These are phyloP conservation scores for Sylvia atricapilla DNA, from an alignment of 2,113 vertebrate species.

Conservation along the genomic window DNA sequence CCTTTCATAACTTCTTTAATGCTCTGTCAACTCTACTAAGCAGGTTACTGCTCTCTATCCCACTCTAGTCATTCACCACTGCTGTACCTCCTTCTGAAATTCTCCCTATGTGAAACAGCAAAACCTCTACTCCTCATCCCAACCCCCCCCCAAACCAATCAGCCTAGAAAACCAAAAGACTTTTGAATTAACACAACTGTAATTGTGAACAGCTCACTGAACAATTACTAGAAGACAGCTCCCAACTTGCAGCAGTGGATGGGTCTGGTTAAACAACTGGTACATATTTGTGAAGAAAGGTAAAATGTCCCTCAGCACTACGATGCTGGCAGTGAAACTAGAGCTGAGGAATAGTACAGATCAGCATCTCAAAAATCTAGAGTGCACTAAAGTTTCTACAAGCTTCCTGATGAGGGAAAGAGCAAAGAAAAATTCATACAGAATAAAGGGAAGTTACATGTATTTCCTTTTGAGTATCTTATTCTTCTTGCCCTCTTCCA, in stretches of 20 bases:
- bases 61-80: background rate
- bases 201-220: background rate
- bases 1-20: background rate
- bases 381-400: conserved; percentile 5
- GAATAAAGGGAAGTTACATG: conserved; percentile 60
- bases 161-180: background rate
- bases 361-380: conserved; percentile 9
- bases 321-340: background rate
- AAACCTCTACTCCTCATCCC: conserved; percentile 58
- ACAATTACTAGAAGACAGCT: background rate
- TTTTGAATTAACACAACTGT: background rate
- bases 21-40: background rate
- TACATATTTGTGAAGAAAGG: conserved; percentile 25
- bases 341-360: conserved; percentile 12
- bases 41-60: background rate
- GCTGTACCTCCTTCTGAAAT: background rate
- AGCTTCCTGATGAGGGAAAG: conserved; percentile 63
- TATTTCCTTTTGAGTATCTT: conserved; percentile 54
- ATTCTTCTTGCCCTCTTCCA: conserved; percentile 29
- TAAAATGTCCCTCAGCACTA: conserved; percentile 43
- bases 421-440: conserved; percentile 31
- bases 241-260: background rate
- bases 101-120: background rate
- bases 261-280: conserved; percentile 34
- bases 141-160: background rate